Base-by-base conservation (phyloP, 2,888 invertebrate species). In the Electrophaes corylata region DNA sequence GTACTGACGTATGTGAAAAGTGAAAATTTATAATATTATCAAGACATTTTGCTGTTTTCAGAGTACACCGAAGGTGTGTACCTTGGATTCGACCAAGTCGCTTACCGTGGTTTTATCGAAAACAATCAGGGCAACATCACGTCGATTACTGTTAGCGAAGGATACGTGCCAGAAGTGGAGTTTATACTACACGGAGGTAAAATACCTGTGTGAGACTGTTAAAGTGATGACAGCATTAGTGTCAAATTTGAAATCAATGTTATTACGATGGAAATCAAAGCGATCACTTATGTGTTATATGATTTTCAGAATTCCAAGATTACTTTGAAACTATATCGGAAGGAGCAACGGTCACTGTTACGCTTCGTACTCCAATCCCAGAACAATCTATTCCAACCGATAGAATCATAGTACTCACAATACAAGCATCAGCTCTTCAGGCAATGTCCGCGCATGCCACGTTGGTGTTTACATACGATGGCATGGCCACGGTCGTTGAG, bases 101-200 rank as follows among this genome's bases (percentile, higher is more conserved):
- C 56, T 19, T 76, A 74, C 49, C 5, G 66, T 0, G 78, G 78
- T 8, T 50, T 69, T 0, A 67, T 76, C 1, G 58, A 66, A 31
- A 65, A 64, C 35, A 48, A 60, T 26, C 18, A 31, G 4, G 16
- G 70, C 10, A 59, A 50, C 5, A 49, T 75, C 23, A 62, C 64
- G 12, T 56, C 70, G 1, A 76, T 78, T 20, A 62, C 62, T 18
- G 68, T 78, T 5, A 62, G 41, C 4, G 66, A 72, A 49, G 78
- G 77, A 33, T 73, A 67, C 51, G 62, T 59, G 2, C 5, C 58
- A 10, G 59, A 62, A 35, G 74, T 78, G 1, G n/a, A 51, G 4
- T 75, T 76, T 35, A 39, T 57, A 3, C 41, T 78, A 49, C 58
- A 58, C 10, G 75, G 77, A 67, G 73, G 75, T 75, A 65, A 57